These are phyloP conservation scores for Petrophora chlorosata DNA, from an alignment of 2,888 invertebrate species.

Conservation along the genomic window DNA sequence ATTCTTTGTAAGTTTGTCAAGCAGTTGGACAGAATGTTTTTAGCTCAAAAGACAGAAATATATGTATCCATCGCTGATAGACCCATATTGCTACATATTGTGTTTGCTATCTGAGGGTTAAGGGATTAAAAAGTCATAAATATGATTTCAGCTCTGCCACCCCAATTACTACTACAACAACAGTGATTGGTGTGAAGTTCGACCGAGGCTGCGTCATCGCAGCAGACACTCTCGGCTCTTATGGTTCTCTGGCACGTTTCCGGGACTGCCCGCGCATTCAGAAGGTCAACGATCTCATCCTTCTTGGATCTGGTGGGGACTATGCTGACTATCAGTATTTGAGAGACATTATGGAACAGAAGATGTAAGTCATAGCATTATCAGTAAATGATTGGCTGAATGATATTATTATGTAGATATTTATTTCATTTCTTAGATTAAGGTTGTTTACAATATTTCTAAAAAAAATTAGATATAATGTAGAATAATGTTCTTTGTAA, in stretches of 20 bases:
- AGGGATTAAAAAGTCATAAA: neutral
- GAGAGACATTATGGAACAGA: conserved; percentile 92
- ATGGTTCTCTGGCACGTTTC: conserved; percentile 96
- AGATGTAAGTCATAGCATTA: conserved; percentile 85
- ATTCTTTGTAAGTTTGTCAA: neutral
- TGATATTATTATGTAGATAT: no score
- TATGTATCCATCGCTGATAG: no score
- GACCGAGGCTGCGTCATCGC: conserved; percentile 95
- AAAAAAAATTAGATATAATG: no score
- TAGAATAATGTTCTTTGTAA: no score
- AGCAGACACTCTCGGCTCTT: conserved; percentile 96
- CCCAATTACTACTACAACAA: conserved; percentile 96
- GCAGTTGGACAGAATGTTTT: neutral
- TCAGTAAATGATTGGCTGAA: no score
- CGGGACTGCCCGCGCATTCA: conserved; percentile 92
- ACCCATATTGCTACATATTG: no score
- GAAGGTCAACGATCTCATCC: conserved; percentile 94
- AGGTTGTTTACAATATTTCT: no score
- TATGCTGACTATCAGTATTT: conserved; percentile 98
- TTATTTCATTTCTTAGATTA: no score
- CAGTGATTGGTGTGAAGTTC: conserved; percentile 94
- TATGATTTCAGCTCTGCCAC: conserved; percentile 62
- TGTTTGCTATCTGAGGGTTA: no score
- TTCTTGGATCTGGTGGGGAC: conserved; percentile 97
- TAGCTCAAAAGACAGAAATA: neutral